These are phyloP conservation scores for Sciurus niger DNA, from an alignment of 2,113 vertebrate genomes.

Conservation along the genomic window DNA sequence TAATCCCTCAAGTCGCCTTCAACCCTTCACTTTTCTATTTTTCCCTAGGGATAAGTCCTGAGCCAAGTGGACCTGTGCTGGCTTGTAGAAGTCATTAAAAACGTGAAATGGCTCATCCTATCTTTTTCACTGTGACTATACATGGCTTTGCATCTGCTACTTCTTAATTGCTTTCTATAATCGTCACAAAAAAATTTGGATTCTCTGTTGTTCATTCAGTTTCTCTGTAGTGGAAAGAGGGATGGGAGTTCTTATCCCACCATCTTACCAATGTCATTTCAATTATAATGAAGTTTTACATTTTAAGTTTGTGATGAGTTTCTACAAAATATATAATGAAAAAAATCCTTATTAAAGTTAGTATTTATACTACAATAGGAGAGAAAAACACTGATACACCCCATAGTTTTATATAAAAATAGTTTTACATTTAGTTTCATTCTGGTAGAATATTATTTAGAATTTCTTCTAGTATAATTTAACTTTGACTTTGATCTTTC, in stretches of 20 bases:
- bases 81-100: neutral
- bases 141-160: neutral
- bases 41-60: neutral
- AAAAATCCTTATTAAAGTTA: conserved; percentile 55
- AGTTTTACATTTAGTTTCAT: conserved; percentile 47
- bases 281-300: conserved; percentile 17
- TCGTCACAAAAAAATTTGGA: conserved; percentile 26
- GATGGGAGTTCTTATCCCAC: neutral
- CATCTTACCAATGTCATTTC: neutral
- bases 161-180: conserved; percentile 18
- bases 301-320: neutral
- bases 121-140: neutral
- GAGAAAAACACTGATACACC: neutral
- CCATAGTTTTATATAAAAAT: conserved; percentile 55
- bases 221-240: neutral
- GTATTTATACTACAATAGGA: neutral
- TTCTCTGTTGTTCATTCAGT: conserved; percentile 4
- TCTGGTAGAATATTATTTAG: conserved; percentile 25
- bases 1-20: neutral
- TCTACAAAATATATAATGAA: conserved; percentile 55
- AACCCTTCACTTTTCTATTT: neutral
- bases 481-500: conserved; percentile 60
- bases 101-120: neutral
- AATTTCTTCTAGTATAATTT: conserved; percentile 45
- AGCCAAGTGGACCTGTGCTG: neutral